Percentiles rank a stretch among this genome's conserved stretches.
These are phyloP conservation scores for Cheilosia scutellata DNA, from an alignment of 2,888 invertebrate genomes.

Conservation along the genomic window DNA sequence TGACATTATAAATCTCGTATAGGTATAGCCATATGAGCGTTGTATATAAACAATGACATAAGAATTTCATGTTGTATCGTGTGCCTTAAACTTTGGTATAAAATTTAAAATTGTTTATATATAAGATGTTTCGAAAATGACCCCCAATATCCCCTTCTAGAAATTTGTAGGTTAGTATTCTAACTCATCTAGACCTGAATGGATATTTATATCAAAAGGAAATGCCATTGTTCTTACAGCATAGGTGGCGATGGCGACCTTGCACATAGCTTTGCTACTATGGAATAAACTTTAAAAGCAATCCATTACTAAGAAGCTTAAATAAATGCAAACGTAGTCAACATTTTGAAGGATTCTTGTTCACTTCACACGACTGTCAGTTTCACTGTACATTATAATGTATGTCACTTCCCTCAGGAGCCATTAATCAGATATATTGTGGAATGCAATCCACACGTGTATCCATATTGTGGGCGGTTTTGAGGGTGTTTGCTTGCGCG, in stretches of 20 bases:
- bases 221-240: not conserved
- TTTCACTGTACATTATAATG: not conserved
- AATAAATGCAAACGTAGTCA: conserved; percentile 56
- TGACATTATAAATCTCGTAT: too few species aligned
- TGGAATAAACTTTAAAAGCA: conserved; percentile 23
- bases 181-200: too few species aligned
- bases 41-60: too few species aligned
- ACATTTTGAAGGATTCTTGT: conserved; percentile 55
- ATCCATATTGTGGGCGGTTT: not conserved
- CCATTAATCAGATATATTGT: conserved; percentile 68
- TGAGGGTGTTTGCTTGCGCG: conserved; percentile 31
- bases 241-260: not conserved
- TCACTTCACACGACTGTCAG: conserved; percentile 30
- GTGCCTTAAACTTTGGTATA: too few species aligned
- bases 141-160: too few species aligned
- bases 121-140: too few species aligned
- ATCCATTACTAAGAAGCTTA: conserved; percentile 50
- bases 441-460: conserved; percentile 58
- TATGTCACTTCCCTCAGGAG: conserved; percentile 38
- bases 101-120: too few species aligned
- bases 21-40: too few species aligned
- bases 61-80: too few species aligned
- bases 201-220: not conserved
- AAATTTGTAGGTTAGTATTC: too few species aligned
- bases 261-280: not conserved